A percentile compares a stretch with the other conserved stretches of the same genome.
Evolutionary conservation across 1,140 invertebrate species (phyloP).

Genomic region (Teleopsis dalmanni): DNA sequence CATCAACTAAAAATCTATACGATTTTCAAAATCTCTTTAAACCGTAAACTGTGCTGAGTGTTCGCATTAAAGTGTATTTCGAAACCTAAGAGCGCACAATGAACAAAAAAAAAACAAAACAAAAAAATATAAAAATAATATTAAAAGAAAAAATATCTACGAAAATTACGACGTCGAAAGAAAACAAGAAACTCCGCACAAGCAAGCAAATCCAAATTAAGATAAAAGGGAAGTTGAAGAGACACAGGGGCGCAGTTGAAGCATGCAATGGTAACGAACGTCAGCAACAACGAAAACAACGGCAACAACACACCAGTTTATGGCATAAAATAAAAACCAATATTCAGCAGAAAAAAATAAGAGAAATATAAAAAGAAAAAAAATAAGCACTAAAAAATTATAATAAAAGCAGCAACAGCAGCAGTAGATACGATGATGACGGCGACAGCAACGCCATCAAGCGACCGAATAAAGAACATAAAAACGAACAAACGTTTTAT

Average conservation of each 20-base stretch:
- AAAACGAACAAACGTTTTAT: background rate
- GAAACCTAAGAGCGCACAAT: background rate
- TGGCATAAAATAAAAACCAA: background rate
- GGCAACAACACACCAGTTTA: background rate
- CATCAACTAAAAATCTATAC: too few relatives aligned
- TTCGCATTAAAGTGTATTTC: background rate
- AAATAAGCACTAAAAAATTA: conserved; percentile 3
- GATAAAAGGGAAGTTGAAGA: background rate
- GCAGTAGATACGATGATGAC: conserved; percentile 4
- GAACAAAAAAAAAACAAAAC: background rate
- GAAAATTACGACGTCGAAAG: conserved; percentile 1
- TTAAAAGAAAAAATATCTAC: background rate
- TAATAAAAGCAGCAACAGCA: conserved; percentile 8
- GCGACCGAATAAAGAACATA: background rate
- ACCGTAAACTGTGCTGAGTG: too few relatives aligned
- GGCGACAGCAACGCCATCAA: background rate
- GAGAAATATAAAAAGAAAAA: background rate
- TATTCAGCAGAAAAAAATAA: background rate
- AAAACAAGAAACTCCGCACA: conserved; percentile 2
- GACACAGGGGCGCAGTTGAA: background rate
- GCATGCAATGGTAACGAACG: conserved; percentile 2
- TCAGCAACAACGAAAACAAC: background rate
- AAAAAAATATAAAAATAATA: background rate
- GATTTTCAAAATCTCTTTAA: too few relatives aligned
- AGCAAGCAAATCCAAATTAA: background rate